These are phyloP conservation scores for Heliopora coerulea DNA, from an alignment of 92 coral and sea anemone genomes.

Conservation along the genomic window DNA sequence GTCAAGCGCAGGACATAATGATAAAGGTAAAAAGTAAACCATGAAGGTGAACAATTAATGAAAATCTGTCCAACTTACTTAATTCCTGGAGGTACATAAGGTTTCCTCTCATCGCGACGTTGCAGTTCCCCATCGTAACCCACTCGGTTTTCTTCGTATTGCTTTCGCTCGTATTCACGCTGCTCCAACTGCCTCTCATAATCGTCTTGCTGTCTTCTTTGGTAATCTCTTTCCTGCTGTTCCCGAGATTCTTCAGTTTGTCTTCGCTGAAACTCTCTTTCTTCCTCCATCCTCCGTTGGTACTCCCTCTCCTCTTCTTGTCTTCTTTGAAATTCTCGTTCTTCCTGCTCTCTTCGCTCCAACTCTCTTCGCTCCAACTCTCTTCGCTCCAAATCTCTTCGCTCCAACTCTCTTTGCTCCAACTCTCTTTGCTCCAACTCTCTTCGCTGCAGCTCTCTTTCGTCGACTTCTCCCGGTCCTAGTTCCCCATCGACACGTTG, in stretches of 20 bases:
- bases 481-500: neutral
- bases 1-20: neutral
- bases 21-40: neutral
- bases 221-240: constrained; percentile 26
- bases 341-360: neutral
- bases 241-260: neutral
- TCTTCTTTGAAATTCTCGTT: neutral
- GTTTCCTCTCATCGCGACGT: constrained; percentile 35
- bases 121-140: constrained; percentile 31
- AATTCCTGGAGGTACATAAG: constrained; percentile 37
- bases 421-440: constrained; percentile 20
- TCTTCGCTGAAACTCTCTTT: constrained; percentile 1
- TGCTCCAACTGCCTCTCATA: constrained; percentile 37
- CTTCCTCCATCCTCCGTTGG: constrained; percentile 1
- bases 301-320: constrained; percentile 2
- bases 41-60: neutral
- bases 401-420: constrained; percentile 9
- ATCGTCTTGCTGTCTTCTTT: constrained; percentile 28
- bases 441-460: neutral
- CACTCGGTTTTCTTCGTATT: constrained; percentile 43
- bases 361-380: constrained; percentile 15
- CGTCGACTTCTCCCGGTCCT: constrained; percentile 11
- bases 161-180: constrained; percentile 37
- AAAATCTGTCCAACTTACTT: constrained; percentile 11
- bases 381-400: constrained; percentile 6